A percentile compares a stretch with the other conserved stretches of the same genome.
Evolutionary conservation across 2,888 invertebrate species (phyloP).

Genomic region (Eumerus sabulonum): DNA sequence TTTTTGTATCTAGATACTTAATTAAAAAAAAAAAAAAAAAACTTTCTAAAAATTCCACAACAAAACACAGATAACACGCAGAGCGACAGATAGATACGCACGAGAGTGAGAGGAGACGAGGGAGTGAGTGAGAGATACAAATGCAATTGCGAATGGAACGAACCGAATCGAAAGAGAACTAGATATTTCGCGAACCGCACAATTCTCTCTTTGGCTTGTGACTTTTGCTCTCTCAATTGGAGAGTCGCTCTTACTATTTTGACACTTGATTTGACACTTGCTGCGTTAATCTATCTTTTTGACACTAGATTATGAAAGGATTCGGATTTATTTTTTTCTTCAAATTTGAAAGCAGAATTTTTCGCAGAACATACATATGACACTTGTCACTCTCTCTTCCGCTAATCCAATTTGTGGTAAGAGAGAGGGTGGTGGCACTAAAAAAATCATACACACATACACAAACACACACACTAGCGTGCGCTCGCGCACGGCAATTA

Average conservation of each 20-base stretch:
- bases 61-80: constrained; percentile 13
- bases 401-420: constrained; percentile 66
- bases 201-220: constrained; percentile 23
- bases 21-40: constrained; percentile 39
- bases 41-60: constrained; percentile 66
- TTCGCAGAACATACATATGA: constrained; percentile 22
- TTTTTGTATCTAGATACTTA: constrained; percentile 12
- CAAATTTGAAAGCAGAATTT: too few species aligned
- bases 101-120: constrained; percentile 5
- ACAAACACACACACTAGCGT: too few species aligned
- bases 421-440: constrained; percentile 62
- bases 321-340: too few species aligned
- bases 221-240: constrained; percentile 28
- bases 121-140: constrained; percentile 4
- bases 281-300: constrained; percentile 20
- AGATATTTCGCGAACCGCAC: constrained; percentile 30
- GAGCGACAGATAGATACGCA: constrained; percentile 17
- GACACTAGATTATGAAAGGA: constrained; percentile 13
- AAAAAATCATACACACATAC: constrained; percentile 8
- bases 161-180: constrained; percentile 1
- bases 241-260: constrained; percentile 28
- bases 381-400: constrained; percentile 69
- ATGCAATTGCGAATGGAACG: not conserved
- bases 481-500: constrained; percentile 5
- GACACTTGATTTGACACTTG: constrained; percentile 41